These are phyloP conservation scores for Hypolimnas misippus DNA, from an alignment of 2,888 invertebrate species.

Conservation along the genomic window DNA sequence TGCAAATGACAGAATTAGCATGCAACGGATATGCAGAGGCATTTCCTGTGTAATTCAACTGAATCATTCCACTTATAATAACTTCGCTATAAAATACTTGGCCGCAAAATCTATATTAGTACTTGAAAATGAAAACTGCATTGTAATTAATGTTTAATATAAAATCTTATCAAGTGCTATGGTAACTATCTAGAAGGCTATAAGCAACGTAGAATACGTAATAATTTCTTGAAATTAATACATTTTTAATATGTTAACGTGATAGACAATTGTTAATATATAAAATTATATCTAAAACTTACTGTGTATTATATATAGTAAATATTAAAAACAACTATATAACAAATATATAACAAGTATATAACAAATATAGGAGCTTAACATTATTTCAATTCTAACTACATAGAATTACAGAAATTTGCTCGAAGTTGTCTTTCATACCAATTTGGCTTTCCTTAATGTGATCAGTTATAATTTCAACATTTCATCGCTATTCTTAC, in stretches of 20 bases:
- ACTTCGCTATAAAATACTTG: no score
- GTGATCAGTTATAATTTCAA: slow-evolving; percentile 67
- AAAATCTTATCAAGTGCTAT: not conserved
- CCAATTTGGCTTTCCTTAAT: slow-evolving; percentile 71
- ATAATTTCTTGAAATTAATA: no score
- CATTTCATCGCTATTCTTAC: slow-evolving; percentile 83
- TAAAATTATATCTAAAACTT: no score
- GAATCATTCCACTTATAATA: not conserved
- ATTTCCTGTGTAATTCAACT: slow-evolving; percentile 45
- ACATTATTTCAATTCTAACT: no score
- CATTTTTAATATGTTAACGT: no score
- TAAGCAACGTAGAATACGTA: no score
- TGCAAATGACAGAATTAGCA: slow-evolving; percentile 42
- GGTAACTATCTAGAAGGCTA: no score
- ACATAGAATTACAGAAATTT: not conserved
- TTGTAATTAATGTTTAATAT: not conserved
- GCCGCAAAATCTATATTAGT: not conserved
- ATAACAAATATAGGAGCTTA: no score
- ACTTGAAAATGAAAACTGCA: not conserved
- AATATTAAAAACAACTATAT: no score
- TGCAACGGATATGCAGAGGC: slow-evolving; percentile 36
- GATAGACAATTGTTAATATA: no score
- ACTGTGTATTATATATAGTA: no score
- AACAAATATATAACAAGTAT: no score
- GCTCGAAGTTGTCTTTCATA: slow-evolving; percentile 59